These are phyloP conservation scores for Onychomys torridus DNA, from an alignment of 2,797 vertebrate genomes.

Conservation along the genomic window DNA sequence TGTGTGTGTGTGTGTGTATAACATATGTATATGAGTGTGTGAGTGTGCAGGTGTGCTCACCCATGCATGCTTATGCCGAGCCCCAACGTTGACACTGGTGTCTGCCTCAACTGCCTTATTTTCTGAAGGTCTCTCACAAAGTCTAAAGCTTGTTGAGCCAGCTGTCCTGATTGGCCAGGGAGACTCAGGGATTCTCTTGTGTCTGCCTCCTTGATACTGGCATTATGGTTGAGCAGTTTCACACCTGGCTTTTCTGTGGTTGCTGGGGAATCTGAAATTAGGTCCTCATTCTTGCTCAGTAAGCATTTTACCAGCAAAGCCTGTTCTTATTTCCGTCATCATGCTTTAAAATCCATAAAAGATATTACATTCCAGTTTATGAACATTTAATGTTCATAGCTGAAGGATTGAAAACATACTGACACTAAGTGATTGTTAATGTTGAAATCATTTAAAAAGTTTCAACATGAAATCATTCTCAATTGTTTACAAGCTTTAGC, in stretches of 20 bases:
- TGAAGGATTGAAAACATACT: conserved; percentile 16
- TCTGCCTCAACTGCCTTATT: background rate
- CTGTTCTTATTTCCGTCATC: conserved; percentile 3
- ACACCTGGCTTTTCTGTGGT: background rate
- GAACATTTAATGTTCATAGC: conserved; percentile 43
- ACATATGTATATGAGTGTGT: no score
- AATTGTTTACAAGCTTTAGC: background rate
- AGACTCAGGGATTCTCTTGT: background rate
- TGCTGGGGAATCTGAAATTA: background rate
- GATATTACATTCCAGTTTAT: background rate
- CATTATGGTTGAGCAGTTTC: background rate
- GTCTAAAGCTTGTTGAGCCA: background rate
- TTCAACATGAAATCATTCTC: conserved; percentile 2
- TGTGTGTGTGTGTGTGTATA: background rate
- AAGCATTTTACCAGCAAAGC: background rate
- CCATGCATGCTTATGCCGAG: background rate
- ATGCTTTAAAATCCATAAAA: conserved; percentile 50
- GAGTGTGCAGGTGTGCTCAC: background rate
- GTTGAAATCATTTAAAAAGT: conserved; percentile 46
- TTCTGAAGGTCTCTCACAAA: background rate
- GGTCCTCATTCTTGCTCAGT: background rate
- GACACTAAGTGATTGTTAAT: background rate
- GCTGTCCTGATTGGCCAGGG: background rate
- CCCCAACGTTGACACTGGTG: background rate
- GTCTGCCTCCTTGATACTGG: background rate